phyloP scores from a whole-genome alignment of 2,797 vertebrate genomes.

The Champsocephalus gunnari region DNA sequence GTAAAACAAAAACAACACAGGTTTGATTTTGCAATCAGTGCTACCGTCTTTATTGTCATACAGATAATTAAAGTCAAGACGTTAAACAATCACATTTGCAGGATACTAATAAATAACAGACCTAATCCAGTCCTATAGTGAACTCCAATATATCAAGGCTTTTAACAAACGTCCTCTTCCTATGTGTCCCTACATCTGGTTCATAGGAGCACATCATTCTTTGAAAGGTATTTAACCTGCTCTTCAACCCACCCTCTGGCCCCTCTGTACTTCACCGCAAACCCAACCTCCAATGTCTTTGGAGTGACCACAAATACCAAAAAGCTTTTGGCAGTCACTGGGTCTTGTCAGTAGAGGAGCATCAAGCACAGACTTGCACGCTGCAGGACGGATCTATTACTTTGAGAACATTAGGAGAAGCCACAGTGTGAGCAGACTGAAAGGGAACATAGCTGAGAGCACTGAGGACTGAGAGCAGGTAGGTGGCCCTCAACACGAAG shows the following conservation, averaged over 20 bases:
- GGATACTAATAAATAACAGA: neutral
- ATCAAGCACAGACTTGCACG: constrained; percentile 62
- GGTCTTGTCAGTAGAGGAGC: constrained; percentile 67
- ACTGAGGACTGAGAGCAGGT: constrained; percentile 80
- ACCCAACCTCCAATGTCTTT: constrained; percentile 73
- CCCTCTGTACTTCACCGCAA: constrained; percentile 57
- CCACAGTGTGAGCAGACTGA: constrained; percentile 75
- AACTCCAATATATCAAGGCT: neutral
- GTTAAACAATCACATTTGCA: neutral
- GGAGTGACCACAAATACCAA: constrained; percentile 73
- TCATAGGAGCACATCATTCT: constrained; percentile 34
- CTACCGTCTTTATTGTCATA: constrained; percentile 31
- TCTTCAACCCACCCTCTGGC: constrained; percentile 54
- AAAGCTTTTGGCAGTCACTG: constrained; percentile 77
- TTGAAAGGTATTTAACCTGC: constrained; percentile 64
- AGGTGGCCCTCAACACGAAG: constrained; percentile 67
- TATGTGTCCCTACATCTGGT: constrained; percentile 14
- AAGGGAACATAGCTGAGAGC: constrained; percentile 70
- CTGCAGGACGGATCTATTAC: constrained; percentile 85
- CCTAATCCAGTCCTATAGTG: neutral
- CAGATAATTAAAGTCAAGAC: neutral
- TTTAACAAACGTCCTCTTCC: constrained; percentile 11
- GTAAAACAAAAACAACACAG: neutral
- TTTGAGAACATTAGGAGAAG: constrained; percentile 72
- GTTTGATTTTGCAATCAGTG: constrained; percentile 15